Conservation (phyloP, 2,888 invertebrate species). For the Fragum whitleyi region DNA sequence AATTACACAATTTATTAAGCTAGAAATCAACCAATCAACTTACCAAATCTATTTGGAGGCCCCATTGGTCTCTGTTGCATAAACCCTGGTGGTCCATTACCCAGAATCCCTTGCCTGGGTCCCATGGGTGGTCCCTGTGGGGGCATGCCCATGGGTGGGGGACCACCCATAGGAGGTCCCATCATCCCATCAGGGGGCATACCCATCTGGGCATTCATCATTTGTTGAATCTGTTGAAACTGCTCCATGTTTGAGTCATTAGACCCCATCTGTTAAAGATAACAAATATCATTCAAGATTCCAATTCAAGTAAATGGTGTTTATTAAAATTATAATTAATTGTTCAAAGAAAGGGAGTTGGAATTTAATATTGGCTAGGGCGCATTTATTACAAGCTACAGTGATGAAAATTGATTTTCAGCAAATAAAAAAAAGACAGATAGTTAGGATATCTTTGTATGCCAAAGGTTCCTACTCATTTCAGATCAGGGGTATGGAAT, state of each 20-base stretch:
- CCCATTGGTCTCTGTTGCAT: conserved; percentile 58
- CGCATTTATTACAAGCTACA: too few species aligned
- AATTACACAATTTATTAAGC: too few species aligned
- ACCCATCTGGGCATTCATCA: conserved; percentile 59
- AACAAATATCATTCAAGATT: too few species aligned
- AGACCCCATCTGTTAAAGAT: conserved; percentile 53
- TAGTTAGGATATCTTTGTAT: too few species aligned
- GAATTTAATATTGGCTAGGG: too few species aligned
- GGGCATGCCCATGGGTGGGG: conserved; percentile 53
- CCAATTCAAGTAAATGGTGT: too few species aligned
- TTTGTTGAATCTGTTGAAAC: conserved; percentile 62
- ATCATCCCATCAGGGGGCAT: conserved; percentile 59
- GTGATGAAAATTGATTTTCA: too few species aligned
- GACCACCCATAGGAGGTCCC: conserved; percentile 54
- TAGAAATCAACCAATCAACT: background rate
- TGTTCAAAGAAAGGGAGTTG: too few species aligned
- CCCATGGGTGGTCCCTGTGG: conserved; percentile 54
- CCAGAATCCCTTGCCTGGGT: conserved; percentile 77
- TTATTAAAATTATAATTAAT: too few species aligned
- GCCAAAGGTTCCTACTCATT: too few species aligned
- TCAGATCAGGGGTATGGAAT: too few species aligned
- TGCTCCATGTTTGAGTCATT: conserved; percentile 57
- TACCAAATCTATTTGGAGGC: conserved; percentile 51
- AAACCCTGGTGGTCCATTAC: conserved; percentile 78
- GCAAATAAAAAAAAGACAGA: too few species aligned